Base-by-base conservation (phyloP, 2,113 vertebrate species). In the Balaeniceps rex region DNA sequence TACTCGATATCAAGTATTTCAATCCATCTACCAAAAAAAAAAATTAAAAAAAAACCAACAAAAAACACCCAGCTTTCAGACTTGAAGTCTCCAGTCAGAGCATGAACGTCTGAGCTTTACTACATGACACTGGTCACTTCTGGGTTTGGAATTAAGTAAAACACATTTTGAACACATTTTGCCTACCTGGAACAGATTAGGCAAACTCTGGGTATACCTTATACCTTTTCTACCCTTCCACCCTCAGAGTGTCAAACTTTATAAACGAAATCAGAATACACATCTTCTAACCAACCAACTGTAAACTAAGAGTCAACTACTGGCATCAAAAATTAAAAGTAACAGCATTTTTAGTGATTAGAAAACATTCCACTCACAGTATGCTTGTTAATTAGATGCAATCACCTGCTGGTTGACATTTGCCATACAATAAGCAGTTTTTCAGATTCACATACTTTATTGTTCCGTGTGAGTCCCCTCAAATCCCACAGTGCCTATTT, bases 331-430 rank as follows among this genome's bases (percentile, higher is more conserved):
- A 94, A 92, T 86, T 46, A 47, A 74, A 96, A 96, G 42, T 79
- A 87, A 89, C 34, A 78, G 46, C 26, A 49, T 78, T 87, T 83
- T 74, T 84, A 87, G 38, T 84, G 47, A 95, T 84, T 60, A 91
- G 69, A 93, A 97, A 94, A 85, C 28, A 79, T 85, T 93, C 63
- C 40, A 70, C 40, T 68, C 92, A 74, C 19, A 6, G 42, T 55
- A 42, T 75, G 70, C 60, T 95, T 84, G 47, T 93, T 97, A 96
- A 95, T 96, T 96, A 93, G 49, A 82, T 83, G 64, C 55, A 90
- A 92, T 89, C 90, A 93, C 70, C 70, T 83, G 75, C 65, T 94
- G 77, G 42, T 58, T 96, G 95, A 96, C 70, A 96, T 93, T 91
- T 95, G 88, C 79, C 78, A 96, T 83, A 55, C 68, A 96, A 88